Evolutionary conservation across 2,888 invertebrate species (phyloP), one percentile per base, ranked within the genome.

Genomic region (Dromius quadrimaculatus): DNA sequence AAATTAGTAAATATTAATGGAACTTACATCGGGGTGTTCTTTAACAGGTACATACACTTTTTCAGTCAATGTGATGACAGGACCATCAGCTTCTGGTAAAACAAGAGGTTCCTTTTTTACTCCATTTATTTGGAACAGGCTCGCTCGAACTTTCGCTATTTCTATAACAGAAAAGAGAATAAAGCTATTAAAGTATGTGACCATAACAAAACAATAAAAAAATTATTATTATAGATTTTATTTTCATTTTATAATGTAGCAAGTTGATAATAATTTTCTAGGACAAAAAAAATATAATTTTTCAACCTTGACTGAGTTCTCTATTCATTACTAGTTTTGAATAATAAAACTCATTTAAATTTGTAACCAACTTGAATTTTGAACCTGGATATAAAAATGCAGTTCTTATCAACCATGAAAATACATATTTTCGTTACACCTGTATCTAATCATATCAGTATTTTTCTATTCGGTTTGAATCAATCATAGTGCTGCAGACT

Each of bases 21-120:
- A 70, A 94, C 97, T 96, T 87, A 98, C 98, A 86, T 99, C 98
- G 88, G 99, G 98, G 86, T 98, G 96, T 85, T 98, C 98, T 89
- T 98, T 98, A 79, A 97, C 97, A 83, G 98, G 99, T 83, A 99
- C 98, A 86, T 97, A 99, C 81, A 99, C 95, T 90, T 99, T 99
- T 88, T 99, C 98, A 86, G 97, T 95, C 81, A 96, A 89, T 81
- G 95, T 94, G 78, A 94, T 92, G 81, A 94, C 89, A 80, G 92
- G 90, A 76, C 97, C 97, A 78, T 94, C 93, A 73, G 94, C 88
- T 80, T 97, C 96, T 81, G 97, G 97, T 82, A 97, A 86, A 77
- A 93, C 87, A 77, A 97, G 87, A 71, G 97, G 95, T 83, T 97
- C 96, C 83, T 95, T 95, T 84, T 94, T 94, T 75, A 93, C 93